Conservation (phyloP, 2,797 vertebrate species). For the Coracias cyanogaster region DNA sequence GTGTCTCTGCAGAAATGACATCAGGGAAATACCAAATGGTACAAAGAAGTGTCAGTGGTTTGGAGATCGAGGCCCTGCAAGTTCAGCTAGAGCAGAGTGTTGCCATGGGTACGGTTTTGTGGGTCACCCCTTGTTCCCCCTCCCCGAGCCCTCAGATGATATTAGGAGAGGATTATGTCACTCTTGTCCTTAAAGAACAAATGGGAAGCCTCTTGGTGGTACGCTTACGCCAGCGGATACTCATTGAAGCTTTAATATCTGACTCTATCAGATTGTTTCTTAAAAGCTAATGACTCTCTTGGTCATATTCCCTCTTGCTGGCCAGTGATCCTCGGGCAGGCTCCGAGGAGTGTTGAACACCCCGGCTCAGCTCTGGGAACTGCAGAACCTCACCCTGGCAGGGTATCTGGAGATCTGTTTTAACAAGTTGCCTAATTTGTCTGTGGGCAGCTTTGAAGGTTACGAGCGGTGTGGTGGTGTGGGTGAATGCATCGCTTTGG, state of each 20-base stretch:
- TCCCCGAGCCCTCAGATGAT: not conserved
- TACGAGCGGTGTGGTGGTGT: not conserved
- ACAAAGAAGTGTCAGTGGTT: slow-evolving; percentile 12
- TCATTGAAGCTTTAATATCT: not conserved
- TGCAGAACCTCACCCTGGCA: not conserved
- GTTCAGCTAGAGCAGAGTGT: not conserved
- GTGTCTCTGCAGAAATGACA: slow-evolving; percentile 18
- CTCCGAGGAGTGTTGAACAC: rapidly evolving
- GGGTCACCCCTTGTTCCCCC: not conserved
- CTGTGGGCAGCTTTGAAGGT: not conserved
- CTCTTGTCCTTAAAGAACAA: not conserved
- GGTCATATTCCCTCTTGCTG: not conserved
- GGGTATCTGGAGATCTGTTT: not conserved
- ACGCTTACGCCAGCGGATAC: rapidly evolving
- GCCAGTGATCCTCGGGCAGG: not conserved
- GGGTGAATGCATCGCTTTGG: not conserved
- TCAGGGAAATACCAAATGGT: not conserved
- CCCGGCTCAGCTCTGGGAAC: not conserved
- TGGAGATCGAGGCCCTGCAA: not conserved
- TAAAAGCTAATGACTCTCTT: not conserved
- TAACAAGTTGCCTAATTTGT: not conserved
- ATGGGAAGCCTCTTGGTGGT: not conserved
- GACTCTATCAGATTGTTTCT: not conserved
- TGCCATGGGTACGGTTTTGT: slow-evolving; percentile 28
- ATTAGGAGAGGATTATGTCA: slow-evolving; percentile 41